Evolutionary conservation across 2,113 vertebrate genomes (phyloP).

Genomic region (Polypterus senegalus): DNA sequence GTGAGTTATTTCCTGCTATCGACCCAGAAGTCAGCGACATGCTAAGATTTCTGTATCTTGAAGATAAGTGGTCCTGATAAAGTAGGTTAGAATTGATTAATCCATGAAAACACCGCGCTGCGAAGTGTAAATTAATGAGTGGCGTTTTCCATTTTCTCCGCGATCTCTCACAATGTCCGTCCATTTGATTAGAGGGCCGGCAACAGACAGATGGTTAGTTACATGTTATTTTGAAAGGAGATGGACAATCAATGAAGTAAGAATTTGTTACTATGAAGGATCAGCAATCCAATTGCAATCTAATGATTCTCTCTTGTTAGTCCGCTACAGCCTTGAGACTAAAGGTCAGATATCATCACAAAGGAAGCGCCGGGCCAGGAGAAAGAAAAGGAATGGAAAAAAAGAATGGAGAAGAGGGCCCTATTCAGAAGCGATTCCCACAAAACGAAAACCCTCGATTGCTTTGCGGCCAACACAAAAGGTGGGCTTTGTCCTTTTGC

Average conservation of each 20-base stretch:
- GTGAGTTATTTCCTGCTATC: conserved; percentile 56
- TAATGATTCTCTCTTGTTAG: conserved; percentile 31
- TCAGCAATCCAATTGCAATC: conserved; percentile 42
- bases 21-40: conserved; percentile 47
- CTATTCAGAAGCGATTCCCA: conserved; percentile 26
- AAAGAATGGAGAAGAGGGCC: conserved; percentile 35
- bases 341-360: conserved; percentile 48
- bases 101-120: conserved; percentile 55
- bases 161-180: conserved; percentile 35
- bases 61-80: conserved; percentile 71
- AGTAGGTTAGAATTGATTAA: conserved; percentile 71
- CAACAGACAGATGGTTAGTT: conserved; percentile 17
- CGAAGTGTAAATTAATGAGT: conserved; percentile 57
- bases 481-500: too few relatives aligned
- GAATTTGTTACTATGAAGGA: conserved; percentile 51
- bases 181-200: conserved; percentile 24
- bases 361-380: conserved; percentile 35
- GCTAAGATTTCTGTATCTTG: conserved; percentile 57
- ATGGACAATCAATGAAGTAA: conserved; percentile 47
- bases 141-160: conserved; percentile 47
- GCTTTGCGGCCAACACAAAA: too few relatives aligned
- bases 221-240: conserved; percentile 43
- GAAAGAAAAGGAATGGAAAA: conserved; percentile 32
- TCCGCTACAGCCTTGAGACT: conserved; percentile 26
- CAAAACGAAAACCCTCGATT: conserved; percentile 27